Evolutionary conservation across 2,113 vertebrate genomes (phyloP).

Genomic region (Morone chrysops): DNA sequence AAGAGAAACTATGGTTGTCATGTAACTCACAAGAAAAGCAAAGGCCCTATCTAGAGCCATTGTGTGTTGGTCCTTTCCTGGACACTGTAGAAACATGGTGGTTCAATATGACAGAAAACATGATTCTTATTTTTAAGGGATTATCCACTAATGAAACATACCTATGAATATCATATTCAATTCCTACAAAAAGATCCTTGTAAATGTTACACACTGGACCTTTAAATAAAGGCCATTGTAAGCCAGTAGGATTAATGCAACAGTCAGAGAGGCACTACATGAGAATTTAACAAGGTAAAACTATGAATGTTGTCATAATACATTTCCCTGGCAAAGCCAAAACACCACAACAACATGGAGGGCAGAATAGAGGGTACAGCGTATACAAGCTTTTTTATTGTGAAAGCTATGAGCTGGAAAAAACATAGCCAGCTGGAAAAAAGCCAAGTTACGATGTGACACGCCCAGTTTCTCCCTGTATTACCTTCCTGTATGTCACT

Average conservation of each 20-base stretch:
- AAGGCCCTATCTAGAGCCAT: too few relatives aligned
- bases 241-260: neutral
- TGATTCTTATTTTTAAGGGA: too few relatives aligned
- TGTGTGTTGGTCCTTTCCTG: too few relatives aligned
- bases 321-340: neutral
- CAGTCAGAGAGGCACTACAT: neutral
- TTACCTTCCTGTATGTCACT: neutral
- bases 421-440: neutral
- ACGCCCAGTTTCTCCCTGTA: conserved; percentile 37
- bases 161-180: too few relatives aligned
- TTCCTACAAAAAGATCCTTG: too few relatives aligned
- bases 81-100: too few relatives aligned
- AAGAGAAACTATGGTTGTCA: too few relatives aligned
- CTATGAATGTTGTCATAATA: neutral
- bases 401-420: neutral
- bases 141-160: too few relatives aligned
- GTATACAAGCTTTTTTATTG: neutral
- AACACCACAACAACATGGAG: neutral
- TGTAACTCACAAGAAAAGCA: too few relatives aligned
- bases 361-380: neutral
- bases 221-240: neutral
- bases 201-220: too few relatives aligned
- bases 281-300: neutral
- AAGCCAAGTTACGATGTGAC: conserved; percentile 5
- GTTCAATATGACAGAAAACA: too few relatives aligned